Percentiles rank a stretch among this genome's conserved stretches.
Conservation (phyloP, 2,797 vertebrate genomes). For the Hydrolagus colliei region DNA sequence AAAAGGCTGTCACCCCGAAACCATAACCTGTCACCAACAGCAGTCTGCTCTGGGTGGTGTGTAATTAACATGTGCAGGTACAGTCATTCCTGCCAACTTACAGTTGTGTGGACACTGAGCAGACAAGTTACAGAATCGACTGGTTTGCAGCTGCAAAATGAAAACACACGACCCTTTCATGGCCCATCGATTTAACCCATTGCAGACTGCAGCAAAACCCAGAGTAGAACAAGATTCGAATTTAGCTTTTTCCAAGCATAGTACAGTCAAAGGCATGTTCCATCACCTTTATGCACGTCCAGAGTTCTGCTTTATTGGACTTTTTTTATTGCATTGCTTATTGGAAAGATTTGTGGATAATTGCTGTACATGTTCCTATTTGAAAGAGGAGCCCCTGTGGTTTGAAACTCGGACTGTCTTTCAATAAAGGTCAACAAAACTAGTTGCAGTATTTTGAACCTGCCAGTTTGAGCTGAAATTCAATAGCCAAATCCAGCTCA, state of each 20-base stretch:
- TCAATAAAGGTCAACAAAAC: background rate
- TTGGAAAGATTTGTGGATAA: background rate
- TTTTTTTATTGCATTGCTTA: background rate
- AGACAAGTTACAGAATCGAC: background rate
- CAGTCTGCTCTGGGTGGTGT: background rate
- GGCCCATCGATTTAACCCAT: background rate
- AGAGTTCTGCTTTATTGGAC: too few relatives aligned
- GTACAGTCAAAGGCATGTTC: background rate
- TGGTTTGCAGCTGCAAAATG: background rate
- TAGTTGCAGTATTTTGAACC: background rate
- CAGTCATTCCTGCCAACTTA: background rate
- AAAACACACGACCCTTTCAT: background rate
- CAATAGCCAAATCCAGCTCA: background rate
- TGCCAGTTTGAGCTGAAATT: slow-evolving; percentile 17
- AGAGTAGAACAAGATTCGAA: background rate
- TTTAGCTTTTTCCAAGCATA: background rate
- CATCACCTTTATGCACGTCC: too few relatives aligned
- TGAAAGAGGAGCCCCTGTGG: background rate
- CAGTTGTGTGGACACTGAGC: background rate
- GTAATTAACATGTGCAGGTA: background rate
- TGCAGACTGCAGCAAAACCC: slow-evolving; percentile 7
- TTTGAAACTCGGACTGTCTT: slow-evolving; percentile 10
- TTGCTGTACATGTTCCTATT: too few relatives aligned
- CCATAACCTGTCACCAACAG: background rate
- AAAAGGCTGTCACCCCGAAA: background rate